Evolutionary conservation across 2,113 vertebrate genomes (phyloP).

Genomic region (Promerops cafer): DNA sequence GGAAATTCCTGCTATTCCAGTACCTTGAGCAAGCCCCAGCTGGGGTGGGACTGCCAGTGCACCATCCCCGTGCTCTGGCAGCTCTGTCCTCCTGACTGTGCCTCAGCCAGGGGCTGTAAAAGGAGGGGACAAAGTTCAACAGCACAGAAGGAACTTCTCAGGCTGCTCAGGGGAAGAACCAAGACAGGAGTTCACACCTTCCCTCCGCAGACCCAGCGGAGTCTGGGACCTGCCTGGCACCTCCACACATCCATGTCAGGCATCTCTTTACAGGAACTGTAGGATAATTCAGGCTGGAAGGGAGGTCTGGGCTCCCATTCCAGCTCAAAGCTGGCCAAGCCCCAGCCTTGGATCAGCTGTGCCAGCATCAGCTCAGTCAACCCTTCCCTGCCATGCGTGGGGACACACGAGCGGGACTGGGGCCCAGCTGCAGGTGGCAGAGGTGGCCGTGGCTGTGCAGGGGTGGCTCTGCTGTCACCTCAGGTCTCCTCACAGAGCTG

Average conservation of each 20-base stretch:
- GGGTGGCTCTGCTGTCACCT: neutral
- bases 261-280: neutral
- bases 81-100: neutral
- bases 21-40: neutral
- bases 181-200: neutral
- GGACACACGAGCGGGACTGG: fast-evolving
- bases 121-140: neutral
- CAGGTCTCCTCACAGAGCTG: neutral
- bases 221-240: neutral
- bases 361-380: neutral
- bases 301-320: neutral
- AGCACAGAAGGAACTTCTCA: neutral
- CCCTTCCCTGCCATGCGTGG: fast-evolving
- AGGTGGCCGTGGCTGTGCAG: neutral
- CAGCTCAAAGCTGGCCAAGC: neutral
- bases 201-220: neutral
- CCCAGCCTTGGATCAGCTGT: neutral
- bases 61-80: neutral
- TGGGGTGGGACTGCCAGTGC: neutral
- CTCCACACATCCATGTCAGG: neutral
- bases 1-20: neutral
- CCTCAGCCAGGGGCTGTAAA: neutral
- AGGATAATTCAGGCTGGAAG: neutral
- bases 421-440: neutral
- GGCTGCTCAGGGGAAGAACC: neutral